Evolutionary conservation across 1,140 invertebrate genomes (phyloP).

Genomic region (Camponotus vicinus): DNA sequence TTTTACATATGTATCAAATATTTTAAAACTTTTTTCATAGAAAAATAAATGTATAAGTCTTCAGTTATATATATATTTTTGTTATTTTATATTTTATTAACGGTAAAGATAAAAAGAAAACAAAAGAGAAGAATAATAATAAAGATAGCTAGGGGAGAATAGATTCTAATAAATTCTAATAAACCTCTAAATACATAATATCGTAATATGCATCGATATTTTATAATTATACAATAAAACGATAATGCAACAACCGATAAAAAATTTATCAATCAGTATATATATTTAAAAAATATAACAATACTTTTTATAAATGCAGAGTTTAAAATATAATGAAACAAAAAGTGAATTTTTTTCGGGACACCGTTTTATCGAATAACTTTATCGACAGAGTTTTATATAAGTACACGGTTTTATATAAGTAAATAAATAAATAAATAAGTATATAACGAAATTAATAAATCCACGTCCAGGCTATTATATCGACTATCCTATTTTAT

Average conservation of each 20-base stretch:
- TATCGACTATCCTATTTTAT: conserved; percentile 54
- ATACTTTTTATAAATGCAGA: neutral
- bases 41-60: neutral
- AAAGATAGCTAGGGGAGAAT: neutral
- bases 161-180: conserved; percentile 6
- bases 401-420: neutral
- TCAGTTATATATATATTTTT: neutral
- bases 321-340: neutral
- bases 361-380: neutral
- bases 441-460: conserved; percentile 59
- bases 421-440: conserved; percentile 72
- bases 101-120: neutral
- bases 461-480: neutral
- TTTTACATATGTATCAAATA: too few species aligned
- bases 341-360: neutral
- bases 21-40: neutral
- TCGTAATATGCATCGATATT: neutral
- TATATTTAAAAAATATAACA: too few species aligned
- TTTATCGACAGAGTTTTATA: neutral
- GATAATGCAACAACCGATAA: neutral
- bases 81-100: conserved; percentile 35
- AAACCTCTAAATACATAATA: conserved; percentile 2
- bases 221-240: neutral
- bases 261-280: neutral
- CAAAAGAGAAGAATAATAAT: neutral